Base-by-base conservation (phyloP, 1,140 invertebrate species). In the Cyphomyrmex costatus region DNA sequence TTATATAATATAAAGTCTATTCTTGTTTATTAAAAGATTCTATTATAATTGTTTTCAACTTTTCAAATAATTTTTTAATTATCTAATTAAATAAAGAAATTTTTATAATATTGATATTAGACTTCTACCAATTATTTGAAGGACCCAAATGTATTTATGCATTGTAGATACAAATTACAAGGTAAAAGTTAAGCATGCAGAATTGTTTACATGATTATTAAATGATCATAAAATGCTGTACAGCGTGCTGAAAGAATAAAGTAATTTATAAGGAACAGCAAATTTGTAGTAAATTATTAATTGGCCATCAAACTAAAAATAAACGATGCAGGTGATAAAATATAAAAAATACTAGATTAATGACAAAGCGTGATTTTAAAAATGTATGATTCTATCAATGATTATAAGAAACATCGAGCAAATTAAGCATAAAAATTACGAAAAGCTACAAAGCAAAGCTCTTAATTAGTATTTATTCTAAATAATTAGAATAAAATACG, bases 101-200 rank as follows among this genome's bases (percentile, higher is more conserved):
- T 71, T 71, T 71, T 24, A 4, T 5, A 46, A 71, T 51, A 60
- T 24, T 24, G 0, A 60, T 21, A 60, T 21, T 77, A 24, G 21
- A 33, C 14, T 33, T 60, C 2, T 6, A 42, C 4, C 8, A 60
- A 56, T 49, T 78, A 65, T 51, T 65, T 79, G 6, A 36, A 10
- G 8, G 86, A 91, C 91, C 92, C 92, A 93, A 93, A 92, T 92
- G 88, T 92, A 93, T 90, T 90, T 93, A 93, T 92, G 92, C 80
- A 80, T 1, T 61, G 16, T 71, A 82, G 1, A 58, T 74, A 88
- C 60, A 68, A 84, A 66, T 77, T 76, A 65, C 49, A 87, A 80
- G 77, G 8, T 79, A 63, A 77, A 46, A 80, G 58, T 65, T 12
- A 79, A 49, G 58, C 80, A 60, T 88, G 86, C 80, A 63, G 16